A percentile compares a stretch with the other conserved stretches of the same genome.
These are phyloP conservation scores for Lutraria rhynchaena DNA, from an alignment of 1,140 invertebrate species.

Conservation along the genomic window DNA sequence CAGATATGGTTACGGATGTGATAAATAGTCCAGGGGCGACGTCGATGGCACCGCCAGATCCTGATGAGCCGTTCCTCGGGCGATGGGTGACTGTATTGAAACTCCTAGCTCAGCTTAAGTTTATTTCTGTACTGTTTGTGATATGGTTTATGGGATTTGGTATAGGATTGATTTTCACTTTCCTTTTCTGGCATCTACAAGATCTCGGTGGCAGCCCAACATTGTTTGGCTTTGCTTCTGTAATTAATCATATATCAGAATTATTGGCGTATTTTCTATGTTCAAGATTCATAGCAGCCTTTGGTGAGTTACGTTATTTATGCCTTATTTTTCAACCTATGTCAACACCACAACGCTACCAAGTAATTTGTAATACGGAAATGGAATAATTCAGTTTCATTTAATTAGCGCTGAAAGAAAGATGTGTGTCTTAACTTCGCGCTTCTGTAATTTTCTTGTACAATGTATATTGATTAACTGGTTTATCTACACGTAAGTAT, in stretches of 20 bases:
- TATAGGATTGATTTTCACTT: conserved; percentile 99
- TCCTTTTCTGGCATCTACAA: conserved; percentile 99
- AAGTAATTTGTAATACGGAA: no score
- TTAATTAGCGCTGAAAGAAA: no score
- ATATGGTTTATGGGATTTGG: conserved; percentile 99
- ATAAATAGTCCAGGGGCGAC: conserved; percentile 66
- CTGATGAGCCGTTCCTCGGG: conserved; percentile 74
- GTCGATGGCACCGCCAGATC: conserved; percentile 47
- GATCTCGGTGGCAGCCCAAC: conserved; percentile 98
- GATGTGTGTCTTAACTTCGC: no score
- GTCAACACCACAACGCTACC: no score
- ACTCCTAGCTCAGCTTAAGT: conserved; percentile 74
- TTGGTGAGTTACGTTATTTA: conserved; percentile 79
- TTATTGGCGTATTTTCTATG: conserved; percentile 99
- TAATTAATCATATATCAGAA: conserved; percentile 99
- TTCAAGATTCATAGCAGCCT: conserved; percentile 90
- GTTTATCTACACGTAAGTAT: no score
- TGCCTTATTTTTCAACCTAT: no score
- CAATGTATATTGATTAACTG: no score
- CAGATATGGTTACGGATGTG: conserved; percentile 78
- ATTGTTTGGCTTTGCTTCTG: conserved; percentile 98
- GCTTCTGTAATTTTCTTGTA: no score
- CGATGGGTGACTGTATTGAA: conserved; percentile 79
- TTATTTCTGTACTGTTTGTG: conserved; percentile 93
- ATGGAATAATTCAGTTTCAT: no score